Evolutionary conservation across 2,113 vertebrate species (phyloP).

Genomic region (Gracilinanus agilis): DNA sequence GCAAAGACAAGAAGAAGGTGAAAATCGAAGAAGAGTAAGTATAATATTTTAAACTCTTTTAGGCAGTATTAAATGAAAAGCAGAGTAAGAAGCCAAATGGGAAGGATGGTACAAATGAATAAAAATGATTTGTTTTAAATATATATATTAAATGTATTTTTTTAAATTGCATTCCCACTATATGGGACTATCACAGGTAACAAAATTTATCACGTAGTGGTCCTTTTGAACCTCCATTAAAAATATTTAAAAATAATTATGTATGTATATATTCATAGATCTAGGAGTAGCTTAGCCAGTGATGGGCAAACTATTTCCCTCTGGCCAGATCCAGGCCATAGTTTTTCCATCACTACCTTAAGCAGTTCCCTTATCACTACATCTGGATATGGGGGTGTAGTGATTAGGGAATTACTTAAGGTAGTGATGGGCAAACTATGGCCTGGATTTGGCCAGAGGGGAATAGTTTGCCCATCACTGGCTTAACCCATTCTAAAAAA

Average conservation of each 20-base stretch:
- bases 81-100: neutral
- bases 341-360: too few relatives aligned
- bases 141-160: neutral
- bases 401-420: too few relatives aligned
- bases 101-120: neutral
- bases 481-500: conserved; percentile 55
- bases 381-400: too few relatives aligned
- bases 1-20: conserved; percentile 91
- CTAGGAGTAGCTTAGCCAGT: conserved; percentile 45
- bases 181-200: neutral
- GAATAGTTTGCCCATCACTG: too few relatives aligned
- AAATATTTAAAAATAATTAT: conserved; percentile 1
- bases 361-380: too few relatives aligned
- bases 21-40: conserved; percentile 90
- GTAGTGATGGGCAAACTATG: too few relatives aligned
- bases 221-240: conserved; percentile 13
- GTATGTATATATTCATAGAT: neutral
- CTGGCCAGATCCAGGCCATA: too few relatives aligned
- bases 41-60: conserved; percentile 33
- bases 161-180: neutral
- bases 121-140: neutral
- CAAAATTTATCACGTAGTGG: neutral
- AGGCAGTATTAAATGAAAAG: conserved; percentile 34
- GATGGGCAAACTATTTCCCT: too few relatives aligned
- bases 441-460: too few relatives aligned